Base-by-base conservation (phyloP, 2,113 vertebrate genomes). In the Anguilla japonica region DNA sequence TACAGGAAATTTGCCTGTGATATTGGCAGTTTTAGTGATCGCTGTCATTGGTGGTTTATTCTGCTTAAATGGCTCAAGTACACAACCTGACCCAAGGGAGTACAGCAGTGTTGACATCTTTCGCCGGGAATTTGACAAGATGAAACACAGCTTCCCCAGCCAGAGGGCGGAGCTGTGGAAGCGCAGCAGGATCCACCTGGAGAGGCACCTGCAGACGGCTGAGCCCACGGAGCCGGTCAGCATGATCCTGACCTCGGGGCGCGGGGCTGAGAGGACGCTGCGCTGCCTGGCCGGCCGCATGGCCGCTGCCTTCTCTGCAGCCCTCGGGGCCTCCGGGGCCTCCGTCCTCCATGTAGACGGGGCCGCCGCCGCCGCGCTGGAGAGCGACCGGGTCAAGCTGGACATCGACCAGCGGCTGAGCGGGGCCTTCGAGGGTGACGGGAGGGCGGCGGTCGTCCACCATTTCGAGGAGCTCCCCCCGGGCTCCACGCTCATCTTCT, bases 401-500 rank as follows among this genome's bases (percentile, higher is more conserved):
- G 91, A 96, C 57, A 94, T 99, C 0, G 98, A 99, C 90, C 0
- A 2, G 2, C 91, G 95, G 87, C 90, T 99, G 56, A 96, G 93
- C 79, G 15, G 57, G 0, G 98, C 96, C 0, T 99, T 99, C 82
- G 89, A 93, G 15, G 93, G 92, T 0, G 95, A 94, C 60, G 87
- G 79, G 87, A 95, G 95, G 0, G 96, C 97, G 0, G 98, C 97
- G 0, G 96, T 99, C 63, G 90, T 99, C 2, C 96, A 99, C 46
- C 97, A 87, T 86, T 97, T 99, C 0, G 98, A 99, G 80, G 94
- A 96, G 88, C 94, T 99, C 18, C 98, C 98, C 0, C 96, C 98
- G 0, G 96, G 94, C 20, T 96, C 98, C 91, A 97, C 98, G 0
- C 94, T 99, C 13, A 99, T 99, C 91, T 99, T 99, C 89, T 99